phyloP scores from a whole-genome alignment of 2,797 vertebrate genomes.

The Botia almorhae region DNA sequence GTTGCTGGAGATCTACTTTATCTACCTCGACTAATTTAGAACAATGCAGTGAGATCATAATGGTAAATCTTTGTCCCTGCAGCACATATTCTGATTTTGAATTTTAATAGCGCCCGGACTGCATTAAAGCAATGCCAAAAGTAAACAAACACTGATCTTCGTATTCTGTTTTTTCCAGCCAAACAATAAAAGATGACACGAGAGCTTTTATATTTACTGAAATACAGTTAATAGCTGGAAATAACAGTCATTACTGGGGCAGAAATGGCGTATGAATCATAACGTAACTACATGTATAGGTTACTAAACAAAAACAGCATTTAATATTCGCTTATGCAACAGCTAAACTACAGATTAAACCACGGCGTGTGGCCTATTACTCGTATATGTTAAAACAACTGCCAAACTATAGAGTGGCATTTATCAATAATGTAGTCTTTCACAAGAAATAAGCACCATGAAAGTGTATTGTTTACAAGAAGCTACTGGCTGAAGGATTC shows the following conservation, averaged over 20 bases:
- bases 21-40: not conserved
- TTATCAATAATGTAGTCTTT: not conserved
- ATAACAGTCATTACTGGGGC: not conserved
- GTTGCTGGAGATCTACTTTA: conserved; percentile 56
- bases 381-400: conserved; percentile 10
- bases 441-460: conserved; percentile 14
- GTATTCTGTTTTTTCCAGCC: not conserved
- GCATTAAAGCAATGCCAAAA: not conserved
- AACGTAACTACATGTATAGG: not conserved
- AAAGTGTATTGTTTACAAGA: conserved; percentile 27
- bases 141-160: not conserved
- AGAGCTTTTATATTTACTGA: not conserved
- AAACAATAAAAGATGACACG: not conserved
- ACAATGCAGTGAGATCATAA: not conserved
- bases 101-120: not conserved
- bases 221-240: not conserved
- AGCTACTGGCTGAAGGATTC: conserved; percentile 27
- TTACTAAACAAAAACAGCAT: conserved; percentile 1
- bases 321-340: not conserved
- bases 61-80: not conserved
- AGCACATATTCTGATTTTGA: not conserved
- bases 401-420: conserved; percentile 2
- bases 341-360: conserved; percentile 1
- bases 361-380: conserved; percentile 18
- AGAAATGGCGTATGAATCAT: not conserved